Evolutionary conservation across 2,888 invertebrate species (phyloP), one percentile per base, ranked within the genome.

Genomic region (Pseudococcus jackbeardsleyi): DNA sequence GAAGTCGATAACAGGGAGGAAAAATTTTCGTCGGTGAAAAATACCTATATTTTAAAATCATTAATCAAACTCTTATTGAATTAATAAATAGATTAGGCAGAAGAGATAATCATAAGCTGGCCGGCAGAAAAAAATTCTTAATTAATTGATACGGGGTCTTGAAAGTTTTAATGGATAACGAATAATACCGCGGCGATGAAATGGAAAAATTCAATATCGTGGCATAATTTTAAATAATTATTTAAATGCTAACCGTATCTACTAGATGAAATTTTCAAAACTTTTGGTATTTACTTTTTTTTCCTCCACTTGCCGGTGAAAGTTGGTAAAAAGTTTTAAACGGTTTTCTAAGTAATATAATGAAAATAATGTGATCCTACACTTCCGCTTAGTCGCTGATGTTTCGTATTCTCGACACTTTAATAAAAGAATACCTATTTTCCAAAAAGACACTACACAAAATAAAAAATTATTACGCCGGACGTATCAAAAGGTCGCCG

Each of bases 21-120:
- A 33, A 33, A 33, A 33, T 2, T 33, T 33, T 33, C 26, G 26
- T 3, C 26, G 26, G 26, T 3, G 26, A 33, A 33, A 33, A 33
- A 33, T 33, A 33, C 26, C 26, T 33, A 33, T 33, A 33, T 33
- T 33, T 72, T 33, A n/a, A 79, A 79, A 79, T 79, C 79, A 79
- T 79, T 79, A 79, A 79, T 79, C 79, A 79, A 79, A 39, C 79
- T 22, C 15, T 79, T 79, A 79, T 79, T 79, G 79, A 79, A 79
- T 79, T 42, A 42, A 79, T 79, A 79, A 79, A 79, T 72, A 79
- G 12, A 15, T 42, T 26, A 79, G 22, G 42, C 9, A n/a, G 42
- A 42, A n/a, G 19, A 33, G n/a, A 42, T 39, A 6, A 72, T 72
- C 11, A 72, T 72, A 72, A 72, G 68, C 33, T 4, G 59, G 19